Percentiles rank a stretch among this genome's conserved stretches.
These are phyloP conservation scores for Chloroceryle inda DNA, from an alignment of 2,797 vertebrate genomes.

Conservation along the genomic window DNA sequence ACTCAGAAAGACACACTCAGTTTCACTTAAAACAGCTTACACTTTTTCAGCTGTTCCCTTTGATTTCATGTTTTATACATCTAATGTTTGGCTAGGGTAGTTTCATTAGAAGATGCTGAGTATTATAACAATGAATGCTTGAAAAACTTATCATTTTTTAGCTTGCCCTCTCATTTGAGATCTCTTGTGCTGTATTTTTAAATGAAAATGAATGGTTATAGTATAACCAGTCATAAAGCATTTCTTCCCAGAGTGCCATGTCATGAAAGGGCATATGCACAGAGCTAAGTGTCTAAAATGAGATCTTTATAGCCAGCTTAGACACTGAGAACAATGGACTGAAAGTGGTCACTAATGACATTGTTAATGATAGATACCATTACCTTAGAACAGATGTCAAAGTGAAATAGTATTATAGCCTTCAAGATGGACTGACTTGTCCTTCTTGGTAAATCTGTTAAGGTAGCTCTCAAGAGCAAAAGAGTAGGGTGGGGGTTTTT, in stretches of 20 bases:
- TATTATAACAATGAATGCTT: background rate
- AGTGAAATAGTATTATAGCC: conserved; percentile 72
- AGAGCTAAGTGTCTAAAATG: conserved; percentile 70
- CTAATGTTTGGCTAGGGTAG: background rate
- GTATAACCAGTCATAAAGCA: conserved; percentile 18
- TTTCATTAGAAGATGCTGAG: conserved; percentile 37
- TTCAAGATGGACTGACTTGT: conserved; percentile 67
- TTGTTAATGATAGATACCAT: conserved; percentile 79
- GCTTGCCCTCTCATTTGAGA: background rate
- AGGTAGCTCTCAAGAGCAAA: conserved; percentile 29
- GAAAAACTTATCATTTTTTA: conserved; percentile 1
- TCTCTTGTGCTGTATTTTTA: background rate
- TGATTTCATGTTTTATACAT: background rate
- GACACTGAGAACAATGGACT: conserved; percentile 64
- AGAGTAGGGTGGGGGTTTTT: background rate
- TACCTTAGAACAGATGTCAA: conserved; percentile 71
- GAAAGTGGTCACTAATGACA: conserved; percentile 77
- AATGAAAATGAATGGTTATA: conserved; percentile 45
- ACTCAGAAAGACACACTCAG: background rate
- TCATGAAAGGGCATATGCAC: conserved; percentile 56
- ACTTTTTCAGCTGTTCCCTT: conserved; percentile 20
- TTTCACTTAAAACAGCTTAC: background rate
- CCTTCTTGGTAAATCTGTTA: conserved; percentile 69
- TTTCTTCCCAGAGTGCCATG: background rate
- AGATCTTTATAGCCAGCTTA: conserved; percentile 63